Conservation (phyloP, 2,888 invertebrate genomes). For the Ryuthela nishihirai region DNA sequence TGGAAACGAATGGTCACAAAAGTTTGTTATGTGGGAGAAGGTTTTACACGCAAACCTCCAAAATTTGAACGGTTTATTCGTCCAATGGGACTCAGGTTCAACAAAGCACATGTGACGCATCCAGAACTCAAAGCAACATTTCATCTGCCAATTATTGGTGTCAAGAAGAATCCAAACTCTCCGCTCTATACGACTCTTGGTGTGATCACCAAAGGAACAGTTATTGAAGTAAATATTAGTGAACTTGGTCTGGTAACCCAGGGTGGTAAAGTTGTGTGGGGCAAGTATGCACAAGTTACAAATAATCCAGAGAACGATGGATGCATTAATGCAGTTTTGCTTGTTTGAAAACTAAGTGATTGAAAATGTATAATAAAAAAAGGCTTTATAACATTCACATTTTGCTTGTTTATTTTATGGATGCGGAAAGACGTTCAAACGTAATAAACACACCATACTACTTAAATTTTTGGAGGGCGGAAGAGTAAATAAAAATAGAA, state of each 20-base stretch:
- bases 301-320: slow-evolving; percentile 99
- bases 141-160: slow-evolving; percentile 93
- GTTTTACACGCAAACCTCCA: slow-evolving; percentile 97
- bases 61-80: slow-evolving; percentile 98
- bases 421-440: no score
- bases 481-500: no score
- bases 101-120: slow-evolving; percentile 98
- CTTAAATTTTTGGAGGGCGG: no score
- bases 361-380: no score
- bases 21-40: slow-evolving; percentile 95
- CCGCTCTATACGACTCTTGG: slow-evolving; percentile 95
- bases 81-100: slow-evolving; percentile 94
- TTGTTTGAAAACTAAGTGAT: slow-evolving; percentile 64
- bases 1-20: slow-evolving; percentile 99
- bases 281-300: slow-evolving; percentile 98
- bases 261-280: slow-evolving; percentile 99
- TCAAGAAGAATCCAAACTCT: slow-evolving; percentile 98
- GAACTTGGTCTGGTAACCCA: slow-evolving; percentile 98
- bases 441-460: no score
- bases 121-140: slow-evolving; percentile 98
- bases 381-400: no score
- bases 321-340: slow-evolving; percentile 95
- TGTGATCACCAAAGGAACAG: slow-evolving; percentile 97
- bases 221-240: slow-evolving; percentile 96
- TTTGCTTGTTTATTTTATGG: no score